Percentiles rank a stretch among this genome's conserved stretches.
phyloP scores from a whole-genome alignment of 2,888 invertebrate genomes.

The Hirtodrosophila trivittata region DNA sequence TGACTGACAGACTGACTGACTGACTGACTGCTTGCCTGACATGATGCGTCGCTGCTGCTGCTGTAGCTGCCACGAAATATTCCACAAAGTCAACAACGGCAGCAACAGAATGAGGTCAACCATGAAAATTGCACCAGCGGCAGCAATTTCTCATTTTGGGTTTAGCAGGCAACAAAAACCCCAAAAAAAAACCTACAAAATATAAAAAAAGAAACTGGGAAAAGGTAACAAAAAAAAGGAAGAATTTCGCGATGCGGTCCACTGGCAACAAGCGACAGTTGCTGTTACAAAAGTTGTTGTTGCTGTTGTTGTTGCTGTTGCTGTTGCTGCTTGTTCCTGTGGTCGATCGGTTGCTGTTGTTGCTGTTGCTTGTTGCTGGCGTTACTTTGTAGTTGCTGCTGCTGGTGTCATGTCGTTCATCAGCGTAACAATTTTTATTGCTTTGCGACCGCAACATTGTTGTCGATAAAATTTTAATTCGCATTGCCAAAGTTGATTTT shows the following conservation, averaged over 20 bases:
- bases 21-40: conserved; percentile 34
- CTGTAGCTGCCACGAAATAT: conserved; percentile 59
- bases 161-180: conserved; percentile 60
- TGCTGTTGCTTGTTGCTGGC: conserved; percentile 38
- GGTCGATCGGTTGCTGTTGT: conserved; percentile 48
- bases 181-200: conserved; percentile 29
- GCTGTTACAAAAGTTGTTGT: conserved; percentile 29
- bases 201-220: conserved; percentile 16
- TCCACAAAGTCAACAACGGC: conserved; percentile 74
- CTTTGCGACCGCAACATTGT: conserved; percentile 69
- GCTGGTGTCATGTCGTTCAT: conserved; percentile 77
- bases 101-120: conserved; percentile 72
- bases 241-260: conserved; percentile 66
- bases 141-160: conserved; percentile 76
- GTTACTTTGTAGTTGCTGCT: conserved; percentile 36
- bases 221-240: conserved; percentile 32
- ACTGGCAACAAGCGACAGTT: conserved; percentile 44
- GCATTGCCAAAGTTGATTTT: conserved; percentile 38
- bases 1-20: conserved; percentile 14
- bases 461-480: conserved; percentile 78
- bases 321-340: conserved; percentile 43
- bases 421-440: conserved; percentile 76
- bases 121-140: conserved; percentile 76
- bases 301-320: conserved; percentile 36
- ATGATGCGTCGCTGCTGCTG: conserved; percentile 52